Base-by-base conservation (phyloP, 2,888 invertebrate species). In the Lymantria dispar region DNA sequence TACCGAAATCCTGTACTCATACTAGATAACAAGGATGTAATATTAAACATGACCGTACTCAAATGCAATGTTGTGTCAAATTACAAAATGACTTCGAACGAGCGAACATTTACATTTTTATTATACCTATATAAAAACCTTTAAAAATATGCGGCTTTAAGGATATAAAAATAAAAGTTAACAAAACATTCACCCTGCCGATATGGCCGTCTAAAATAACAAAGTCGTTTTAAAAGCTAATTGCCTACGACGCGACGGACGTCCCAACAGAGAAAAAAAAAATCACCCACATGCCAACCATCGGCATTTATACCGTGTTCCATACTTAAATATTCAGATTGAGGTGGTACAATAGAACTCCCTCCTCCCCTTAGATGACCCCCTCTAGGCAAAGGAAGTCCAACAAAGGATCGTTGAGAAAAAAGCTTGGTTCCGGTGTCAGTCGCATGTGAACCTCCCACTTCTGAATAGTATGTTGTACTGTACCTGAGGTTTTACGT, bases 261-360 rank as follows among this genome's bases (percentile, higher is more conserved):
- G 52, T 50, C 45, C 52, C 46, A 53, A 52, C 54, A 51, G 56
- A 45, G n/a, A n/a, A n/a, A 56, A 65, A 64, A 69, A 70, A 64
- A 63, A 58, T 50, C 58, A 54, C 68, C 56, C 58, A 47, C 49
- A 45, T 50, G 58, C 48, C 15, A 40, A 40, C 64, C 66, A 83
- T 82, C 77, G 78, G 78, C 80, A 76, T 78, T 78, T 77, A 76
- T 73, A 75, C 68, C 78, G 74, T 77, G 76, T 75, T 55, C 76
- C 75, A 78, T 78, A 79, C 84, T 85, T 83, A 81, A 82, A 85
- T 86, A 87, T 87, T 87, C 81, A 87, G 86, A 87, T 85, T 78
- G 78, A 75, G 72, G 66, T 67, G 54, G 73, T 76, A 85, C 83
- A 84, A 83, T 82, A 68, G 74, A 65, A 65, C 68, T 33, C 55